Evolutionary conservation across 2,797 vertebrate genomes (phyloP), one percentile per base, ranked within the genome.

Genomic region (Eidolon dupreanum): DNA sequence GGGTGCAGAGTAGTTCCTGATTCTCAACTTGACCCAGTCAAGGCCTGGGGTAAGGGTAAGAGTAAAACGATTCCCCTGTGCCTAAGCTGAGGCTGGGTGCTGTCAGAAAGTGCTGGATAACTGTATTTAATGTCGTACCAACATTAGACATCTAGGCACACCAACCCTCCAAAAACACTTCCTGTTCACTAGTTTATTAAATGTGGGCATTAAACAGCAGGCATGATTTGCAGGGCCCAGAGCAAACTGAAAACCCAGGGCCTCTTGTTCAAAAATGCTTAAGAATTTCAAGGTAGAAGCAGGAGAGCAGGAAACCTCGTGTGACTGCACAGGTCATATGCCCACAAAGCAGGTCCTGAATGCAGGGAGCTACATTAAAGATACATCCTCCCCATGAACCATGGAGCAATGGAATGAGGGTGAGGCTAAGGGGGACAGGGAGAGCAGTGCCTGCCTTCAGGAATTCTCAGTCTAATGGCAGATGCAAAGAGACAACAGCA

Each of bases 251-350:
- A 71, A 70, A 71, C 20, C 41, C 41, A 75, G 5, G 57, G n/a
- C 9, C 26, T 36, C 41, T n/a, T 65, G 36, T 59, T 65, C 59
- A 46, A 83, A 70, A 65, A 20, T 15, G 36, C 13, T 38, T 46
- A 16, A 12, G 16, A 33, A 65, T 20, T 68, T 66, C 77, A 78
- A 70, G 71, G 79, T 2, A 15, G 31, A 10, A 33, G 53, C 24
- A 59, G 17, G 0, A 22, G 33, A 20, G 5, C 12, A 6, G 13
- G 12, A 49, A 51, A 1, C 8, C n/a, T n/a, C 16, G 4, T 3
- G 13, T 7, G 19, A 81, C 36, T 0, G 0, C 59, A 43, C 15
- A 26, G 22, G 9, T 36, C n/a, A 0, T 2, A 3, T 3, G 13
- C 12, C 10, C 19, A 3, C 0, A 6, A 6, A 41, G 53, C 15